Base-by-base conservation (phyloP, 2,888 invertebrate genomes). In the Synergus gifuensis region DNA sequence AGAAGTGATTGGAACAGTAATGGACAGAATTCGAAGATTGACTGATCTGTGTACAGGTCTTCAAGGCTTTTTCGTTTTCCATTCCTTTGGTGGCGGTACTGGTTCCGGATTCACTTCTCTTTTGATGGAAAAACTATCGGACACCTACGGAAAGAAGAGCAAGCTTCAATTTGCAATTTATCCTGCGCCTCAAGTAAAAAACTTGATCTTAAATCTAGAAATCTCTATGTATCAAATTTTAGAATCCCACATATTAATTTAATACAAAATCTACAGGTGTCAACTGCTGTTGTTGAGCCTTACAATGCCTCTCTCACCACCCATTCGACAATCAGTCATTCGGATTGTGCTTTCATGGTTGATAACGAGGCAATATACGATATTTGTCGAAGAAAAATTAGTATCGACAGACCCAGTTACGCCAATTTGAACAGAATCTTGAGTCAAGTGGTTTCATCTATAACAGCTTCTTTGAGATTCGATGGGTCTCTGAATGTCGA, bases 361-460 rank as follows among this genome's bases (percentile, higher is more conserved):
- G 98, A 98, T 93, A 98, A 98, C 88, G 98, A 98, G 91, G 98
- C 98, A n/a, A 96, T 98, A 88, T 98, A 98, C 91, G 98, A 98
- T 89, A 98, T 98, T 87, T 98, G 98, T 92, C 94, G 97, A 80
- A 94, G 96, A 82, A 96, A 96, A 87, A 94, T 98, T 76, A 96
- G 96, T 86, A 97, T 98, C 82, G 96, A 96, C 88, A 93, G 97
- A 64, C 98, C 98, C 0, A 95, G 96, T 4, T 98, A 97, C 91
- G 95, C 95, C 63, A 97, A 97, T 91, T 93, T 98, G 81, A 98
- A 98, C 91, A 94, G 97, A 78, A 94, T 98, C 46, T 97, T 98
- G 85, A 96, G 94, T 62, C 95, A 95, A 89, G 94, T 95, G 62
- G 95, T 92, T 0, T 94, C 89, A 4, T 93, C 93, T 77, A 94